Evolutionary conservation across 1,140 invertebrate species (phyloP), one percentile per base, ranked within the genome.

Genomic region (Scaptodrosophila lebanonensis): DNA sequence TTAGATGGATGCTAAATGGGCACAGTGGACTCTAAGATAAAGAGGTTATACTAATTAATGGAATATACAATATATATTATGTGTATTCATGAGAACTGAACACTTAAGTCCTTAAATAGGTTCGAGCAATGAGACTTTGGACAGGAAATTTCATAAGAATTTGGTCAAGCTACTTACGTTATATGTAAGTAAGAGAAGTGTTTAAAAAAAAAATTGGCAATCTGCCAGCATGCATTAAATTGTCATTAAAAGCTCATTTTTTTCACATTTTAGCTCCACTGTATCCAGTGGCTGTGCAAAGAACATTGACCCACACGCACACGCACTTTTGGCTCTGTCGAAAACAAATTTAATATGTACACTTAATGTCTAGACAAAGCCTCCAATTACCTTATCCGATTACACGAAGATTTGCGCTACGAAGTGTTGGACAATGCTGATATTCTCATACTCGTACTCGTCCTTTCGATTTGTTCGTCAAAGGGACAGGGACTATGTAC

Each of bases 311-410:
- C 22, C 3, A 52, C 44, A 33, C 38, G 25, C 15, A 36, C 30
- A 20, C 45, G 38, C 15, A 82, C 70, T 79, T 59, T 60, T 29
- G 63, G 32, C 30, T 58, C 15, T 45, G 63, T 45, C 42, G 56
- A 68, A 70, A 73, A 65, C 54, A 82, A 82, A 79, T 75, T 70
- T 82, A 75, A 69, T 82, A 82, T 85, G 77, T 85, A 77, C 83
- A 82, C 84, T 83, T 85, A 85, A 83, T 85, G 83, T 85, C 83
- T 85, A 85, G 83, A 85, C 83, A 85, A 85, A 85, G 83, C 76
- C 83, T 85, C 83, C 83, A 85, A 85, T 85, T 85, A 85, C 83
- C 83, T 85, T 85, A 85, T 85, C 83, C 83, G 83, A 85, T 85
- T 85, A 85, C 83, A 85, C 47, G 71, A 85, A 85, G 83, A 85